A percentile compares a stretch with the other conserved stretches of the same genome.
Evolutionary conservation across 2,888 invertebrate species (phyloP).

Genomic region (Drosophila longiperda): DNA sequence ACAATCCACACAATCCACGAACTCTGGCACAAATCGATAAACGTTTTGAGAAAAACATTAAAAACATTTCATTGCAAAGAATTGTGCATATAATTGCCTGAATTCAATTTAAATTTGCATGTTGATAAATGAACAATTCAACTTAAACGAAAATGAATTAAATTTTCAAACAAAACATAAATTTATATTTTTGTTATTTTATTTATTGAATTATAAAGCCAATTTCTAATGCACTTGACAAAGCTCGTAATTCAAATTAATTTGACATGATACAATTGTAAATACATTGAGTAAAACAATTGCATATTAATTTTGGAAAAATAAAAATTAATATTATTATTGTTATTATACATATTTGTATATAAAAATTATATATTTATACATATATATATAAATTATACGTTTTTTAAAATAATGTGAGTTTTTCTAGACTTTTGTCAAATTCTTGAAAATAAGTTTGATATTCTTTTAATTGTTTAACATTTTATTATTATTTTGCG

Average conservation of each 20-base stretch:
- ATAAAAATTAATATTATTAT: no score
- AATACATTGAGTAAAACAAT: background rate
- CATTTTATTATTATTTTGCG: background rate
- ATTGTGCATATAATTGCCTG: background rate
- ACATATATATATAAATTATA: background rate
- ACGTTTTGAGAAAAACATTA: background rate
- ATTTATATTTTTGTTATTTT: background rate
- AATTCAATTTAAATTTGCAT: background rate
- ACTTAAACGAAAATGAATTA: background rate
- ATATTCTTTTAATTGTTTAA: background rate
- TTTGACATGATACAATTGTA: background rate
- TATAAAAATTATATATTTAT: background rate
- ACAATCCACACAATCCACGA: conserved; percentile 26
- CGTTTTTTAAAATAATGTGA: background rate
- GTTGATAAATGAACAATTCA: background rate
- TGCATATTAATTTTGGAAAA: background rate
- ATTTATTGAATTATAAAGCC: background rate
- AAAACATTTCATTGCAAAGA: background rate
- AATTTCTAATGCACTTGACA: background rate
- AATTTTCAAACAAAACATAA: background rate
- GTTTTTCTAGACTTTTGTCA: no score
- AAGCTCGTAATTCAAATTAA: background rate
- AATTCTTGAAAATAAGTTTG: no score
- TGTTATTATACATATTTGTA: no score
- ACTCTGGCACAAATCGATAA: conserved; percentile 6